Percentiles rank a stretch among this genome's conserved stretches.
phyloP scores from a whole-genome alignment of 2,113 vertebrate species.

The Cynopterus brachyotis region DNA sequence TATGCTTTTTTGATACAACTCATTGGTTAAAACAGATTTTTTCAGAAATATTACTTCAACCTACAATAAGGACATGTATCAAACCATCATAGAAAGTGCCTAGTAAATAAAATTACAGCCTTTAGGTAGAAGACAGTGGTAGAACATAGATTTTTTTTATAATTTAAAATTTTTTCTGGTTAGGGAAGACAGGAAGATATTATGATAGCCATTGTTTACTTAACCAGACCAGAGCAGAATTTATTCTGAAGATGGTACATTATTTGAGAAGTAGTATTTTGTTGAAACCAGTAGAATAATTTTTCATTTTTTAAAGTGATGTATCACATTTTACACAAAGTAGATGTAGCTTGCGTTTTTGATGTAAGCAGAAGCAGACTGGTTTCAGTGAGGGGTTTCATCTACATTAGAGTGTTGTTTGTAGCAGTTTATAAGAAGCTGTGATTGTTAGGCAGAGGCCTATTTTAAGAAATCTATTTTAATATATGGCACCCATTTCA shows the following conservation, averaged over 20 bases:
- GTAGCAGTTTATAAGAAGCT: background rate
- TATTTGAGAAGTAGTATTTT: background rate
- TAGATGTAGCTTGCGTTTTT: background rate
- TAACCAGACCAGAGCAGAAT: background rate
- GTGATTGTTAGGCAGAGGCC: background rate
- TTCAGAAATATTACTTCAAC: background rate
- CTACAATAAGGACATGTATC: background rate
- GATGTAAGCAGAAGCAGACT: background rate
- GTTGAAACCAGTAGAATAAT: background rate
- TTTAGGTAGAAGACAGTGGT: background rate
- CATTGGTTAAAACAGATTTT: background rate
- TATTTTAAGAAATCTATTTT: slow-evolving; percentile 51
- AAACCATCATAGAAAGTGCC: background rate
- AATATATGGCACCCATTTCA: background rate
- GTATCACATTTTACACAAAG: background rate
- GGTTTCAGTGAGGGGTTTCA: background rate
- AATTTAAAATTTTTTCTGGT: background rate
- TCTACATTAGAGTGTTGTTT: background rate
- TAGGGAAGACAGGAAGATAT: background rate
- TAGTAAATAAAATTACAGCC: background rate
- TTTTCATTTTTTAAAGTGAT: background rate
- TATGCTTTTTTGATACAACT: background rate
- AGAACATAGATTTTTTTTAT: background rate
- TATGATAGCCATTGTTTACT: background rate
- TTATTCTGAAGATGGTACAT: slow-evolving; percentile 3